These are phyloP conservation scores for Circaetus gallicus DNA, from an alignment of 2,113 vertebrate genomes.

Conservation along the genomic window DNA sequence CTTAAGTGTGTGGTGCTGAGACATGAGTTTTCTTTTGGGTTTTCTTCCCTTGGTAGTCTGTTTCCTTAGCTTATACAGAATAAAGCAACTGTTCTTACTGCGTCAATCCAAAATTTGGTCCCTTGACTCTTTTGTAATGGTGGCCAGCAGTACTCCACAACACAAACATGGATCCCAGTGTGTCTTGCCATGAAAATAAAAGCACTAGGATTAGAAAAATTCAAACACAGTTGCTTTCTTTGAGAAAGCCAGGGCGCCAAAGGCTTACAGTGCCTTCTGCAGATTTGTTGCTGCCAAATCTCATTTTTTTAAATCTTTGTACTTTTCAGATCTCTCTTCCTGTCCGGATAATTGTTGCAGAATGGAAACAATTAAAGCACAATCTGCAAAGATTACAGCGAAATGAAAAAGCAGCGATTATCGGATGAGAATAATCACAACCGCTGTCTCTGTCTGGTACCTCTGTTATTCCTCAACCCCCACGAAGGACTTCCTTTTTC, in stretches of 20 bases:
- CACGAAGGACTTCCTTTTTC: not conserved
- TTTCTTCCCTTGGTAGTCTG: not conserved
- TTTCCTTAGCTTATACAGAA: not conserved
- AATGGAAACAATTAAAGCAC: constrained; percentile 19
- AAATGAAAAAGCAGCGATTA: constrained; percentile 1
- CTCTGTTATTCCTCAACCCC: not conserved
- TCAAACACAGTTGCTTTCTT: not conserved
- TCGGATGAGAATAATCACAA: not conserved
- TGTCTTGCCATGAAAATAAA: not conserved
- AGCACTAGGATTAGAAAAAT: not conserved
- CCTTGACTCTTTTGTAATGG: not conserved
- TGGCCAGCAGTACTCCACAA: not conserved
- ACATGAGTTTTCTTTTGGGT: accelerated
- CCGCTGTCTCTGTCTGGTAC: not conserved
- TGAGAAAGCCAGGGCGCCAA: not conserved
- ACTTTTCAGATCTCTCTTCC: not conserved
- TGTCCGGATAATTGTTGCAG: not conserved
- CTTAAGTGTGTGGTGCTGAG: not conserved
- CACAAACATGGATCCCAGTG: not conserved
- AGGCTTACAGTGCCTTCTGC: not conserved
- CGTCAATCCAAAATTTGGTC: constrained; percentile 11
- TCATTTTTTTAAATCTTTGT: not conserved
- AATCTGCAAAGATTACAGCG: constrained; percentile 1
- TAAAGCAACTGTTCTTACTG: not conserved
- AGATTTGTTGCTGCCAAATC: not conserved